phyloP scores from a whole-genome alignment of 2,797 vertebrate genomes.

The Enteromius viviparus region DNA sequence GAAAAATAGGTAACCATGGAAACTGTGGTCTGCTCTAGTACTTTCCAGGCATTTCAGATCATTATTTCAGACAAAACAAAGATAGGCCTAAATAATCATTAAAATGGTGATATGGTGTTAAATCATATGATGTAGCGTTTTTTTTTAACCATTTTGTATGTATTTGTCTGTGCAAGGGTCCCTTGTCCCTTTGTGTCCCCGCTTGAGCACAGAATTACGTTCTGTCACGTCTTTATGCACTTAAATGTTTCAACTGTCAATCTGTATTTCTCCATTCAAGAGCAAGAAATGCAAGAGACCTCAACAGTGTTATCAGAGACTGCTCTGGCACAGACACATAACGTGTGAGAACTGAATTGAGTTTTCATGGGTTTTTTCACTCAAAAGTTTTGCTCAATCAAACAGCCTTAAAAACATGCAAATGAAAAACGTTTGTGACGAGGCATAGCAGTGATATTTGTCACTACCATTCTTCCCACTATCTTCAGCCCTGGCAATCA shows the following conservation, averaged over 20 bases:
- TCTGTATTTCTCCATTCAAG: not conserved
- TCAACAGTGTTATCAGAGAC: not conserved
- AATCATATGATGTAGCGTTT: not conserved
- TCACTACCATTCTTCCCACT: too few relatives aligned
- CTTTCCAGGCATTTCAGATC: constrained; percentile 1
- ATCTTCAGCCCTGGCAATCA: too few relatives aligned
- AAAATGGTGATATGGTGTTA: not conserved
- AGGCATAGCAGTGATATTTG: not conserved
- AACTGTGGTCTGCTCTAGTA: not conserved
- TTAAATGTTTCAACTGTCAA: not conserved
- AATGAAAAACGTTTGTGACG: not conserved
- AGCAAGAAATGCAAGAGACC: not conserved
- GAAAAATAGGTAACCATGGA: not conserved
- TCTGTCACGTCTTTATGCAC: too few relatives aligned
- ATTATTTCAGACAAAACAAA: not conserved
- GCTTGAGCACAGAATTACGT: too few relatives aligned
- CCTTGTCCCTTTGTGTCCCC: too few relatives aligned
- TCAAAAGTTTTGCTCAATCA: not conserved
- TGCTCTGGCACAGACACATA: too few relatives aligned
- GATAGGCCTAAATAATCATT: not conserved
- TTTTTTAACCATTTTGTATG: too few relatives aligned
- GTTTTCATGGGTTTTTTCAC: not conserved
- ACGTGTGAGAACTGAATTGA: not conserved
- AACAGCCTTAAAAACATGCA: not conserved
- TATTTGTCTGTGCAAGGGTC: too few relatives aligned